A percentile compares a stretch with the other conserved stretches of the same genome.
These are phyloP conservation scores for Prosapia bicincta DNA, from an alignment of 2,888 invertebrate species.

Conservation along the genomic window DNA sequence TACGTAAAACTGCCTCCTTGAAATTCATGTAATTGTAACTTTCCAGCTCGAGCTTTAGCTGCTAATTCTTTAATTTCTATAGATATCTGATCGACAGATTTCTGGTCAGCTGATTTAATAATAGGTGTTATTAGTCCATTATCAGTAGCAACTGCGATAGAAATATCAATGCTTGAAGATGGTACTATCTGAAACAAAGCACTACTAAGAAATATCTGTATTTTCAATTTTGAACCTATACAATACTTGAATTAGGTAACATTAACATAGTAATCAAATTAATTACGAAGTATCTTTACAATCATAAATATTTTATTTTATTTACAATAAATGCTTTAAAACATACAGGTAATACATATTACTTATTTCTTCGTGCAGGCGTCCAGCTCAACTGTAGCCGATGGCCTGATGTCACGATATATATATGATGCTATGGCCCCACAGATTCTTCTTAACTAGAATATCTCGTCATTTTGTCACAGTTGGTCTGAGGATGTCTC, in stretches of 20 bases:
- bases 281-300: slow-evolving; percentile 8
- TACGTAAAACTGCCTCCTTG: slow-evolving; percentile 57
- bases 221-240: not conserved
- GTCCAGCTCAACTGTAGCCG: too few relatives aligned
- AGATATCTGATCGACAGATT: slow-evolving; percentile 54
- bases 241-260: not conserved
- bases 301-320: not conserved
- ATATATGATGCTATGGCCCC: too few relatives aligned
- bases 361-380: too few relatives aligned
- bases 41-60: slow-evolving; percentile 55
- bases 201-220: not conserved
- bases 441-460: too few relatives aligned
- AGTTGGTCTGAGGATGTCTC: too few relatives aligned
- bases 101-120: slow-evolving; percentile 53
- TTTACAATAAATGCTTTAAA: too few relatives aligned
- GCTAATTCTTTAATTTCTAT: slow-evolving; percentile 52
- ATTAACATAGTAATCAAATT: not conserved
- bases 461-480: too few relatives aligned
- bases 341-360: too few relatives aligned
- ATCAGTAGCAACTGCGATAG: slow-evolving; percentile 62
- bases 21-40: slow-evolving; percentile 64
- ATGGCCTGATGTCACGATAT: too few relatives aligned
- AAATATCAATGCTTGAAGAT: slow-evolving; percentile 52
- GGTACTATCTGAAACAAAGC: slow-evolving; percentile 4
- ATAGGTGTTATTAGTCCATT: slow-evolving; percentile 64